A percentile compares a stretch with the other conserved stretches of the same genome.
Conservation (phyloP, 2,113 vertebrate genomes). For the Micronycteris hirsuta region DNA sequence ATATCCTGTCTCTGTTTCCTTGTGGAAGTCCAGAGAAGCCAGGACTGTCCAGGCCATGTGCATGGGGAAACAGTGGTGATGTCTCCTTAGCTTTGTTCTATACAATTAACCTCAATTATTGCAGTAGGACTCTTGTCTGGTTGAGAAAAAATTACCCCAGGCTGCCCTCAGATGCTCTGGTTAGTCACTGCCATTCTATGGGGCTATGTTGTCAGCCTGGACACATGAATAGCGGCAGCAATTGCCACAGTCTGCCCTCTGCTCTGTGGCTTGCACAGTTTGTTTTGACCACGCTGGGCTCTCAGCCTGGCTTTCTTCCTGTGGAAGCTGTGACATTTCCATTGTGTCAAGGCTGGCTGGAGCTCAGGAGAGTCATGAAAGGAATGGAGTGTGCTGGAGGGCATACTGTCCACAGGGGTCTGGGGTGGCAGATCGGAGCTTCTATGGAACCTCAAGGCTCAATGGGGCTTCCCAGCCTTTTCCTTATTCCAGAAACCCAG, state of each 20-base stretch:
- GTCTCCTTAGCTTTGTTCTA: not conserved
- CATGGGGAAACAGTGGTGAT: not conserved
- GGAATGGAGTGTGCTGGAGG: not conserved
- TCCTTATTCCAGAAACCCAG: conserved; percentile 1
- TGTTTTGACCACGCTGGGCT: not conserved
- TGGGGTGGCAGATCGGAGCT: not conserved
- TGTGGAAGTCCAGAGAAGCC: not conserved
- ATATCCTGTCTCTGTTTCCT: not conserved
- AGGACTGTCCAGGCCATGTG: not conserved
- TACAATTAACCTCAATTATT: not conserved
- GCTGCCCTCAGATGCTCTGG: conserved; percentile 17
- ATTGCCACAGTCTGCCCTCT: not conserved
- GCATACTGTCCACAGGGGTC: not conserved
- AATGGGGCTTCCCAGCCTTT: not conserved
- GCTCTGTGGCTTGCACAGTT: not conserved
- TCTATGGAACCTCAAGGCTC: not conserved
- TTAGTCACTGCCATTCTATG: not conserved
- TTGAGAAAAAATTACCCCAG: not conserved
- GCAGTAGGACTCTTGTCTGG: not conserved
- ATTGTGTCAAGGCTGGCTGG: conserved; percentile 17
- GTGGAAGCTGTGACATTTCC: not conserved
- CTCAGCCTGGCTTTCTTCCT: not conserved
- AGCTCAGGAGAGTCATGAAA: not conserved
- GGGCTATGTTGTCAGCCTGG: not conserved
- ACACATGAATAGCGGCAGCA: not conserved